Base-by-base conservation (phyloP, 2,888 invertebrate species). In the Lasioglossum marginatum region DNA sequence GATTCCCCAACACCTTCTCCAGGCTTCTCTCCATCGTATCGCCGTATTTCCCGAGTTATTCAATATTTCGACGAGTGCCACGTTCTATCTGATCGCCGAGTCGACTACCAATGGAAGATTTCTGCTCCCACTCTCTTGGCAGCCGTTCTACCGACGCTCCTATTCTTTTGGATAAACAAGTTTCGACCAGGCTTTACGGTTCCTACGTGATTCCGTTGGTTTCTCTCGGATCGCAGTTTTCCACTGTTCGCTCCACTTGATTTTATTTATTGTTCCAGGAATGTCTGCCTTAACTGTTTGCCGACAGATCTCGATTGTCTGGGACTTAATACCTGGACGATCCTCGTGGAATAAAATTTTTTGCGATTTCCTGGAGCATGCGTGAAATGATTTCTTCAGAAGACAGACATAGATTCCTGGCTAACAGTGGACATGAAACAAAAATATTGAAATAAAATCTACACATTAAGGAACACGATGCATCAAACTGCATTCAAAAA, bases 1-100 rank as follows among this genome's bases (percentile, higher is more conserved):
- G 19, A 63, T 63, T 63, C 71, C 31, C 16, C 31, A 31, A 66
- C 75, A 57, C 8, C 76, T 60, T 23, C 34, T 10, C 12, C 2
- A 6, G 31, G 68, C 31, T 37, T 75, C 27, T 48, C 60, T 63
- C 70, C 68, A 68, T n/a, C n/a, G n/a, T 37, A 68, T 68, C 37
- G 40, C 19, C 34, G 40, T 68, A 40, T 68, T 40, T 68, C 68
- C 37, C 5, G 40, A n/a, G 45, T 82, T 73, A 52, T 78, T 34
- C 72, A 45, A 79, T 43, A 34, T 34, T 72, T 34, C 52, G 27
- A 37, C n/a, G 27, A 3, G 6, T 6, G 31, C 34, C 34, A 10
- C 10, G 34, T 73, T 23, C 27, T 48, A 16, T 27, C 12, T 37
- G 27, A 63, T 48, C 40, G n/a, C 23, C 66, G 66, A 66, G 34